Base-by-base conservation (phyloP, 2,113 vertebrate genomes). In the Seriola dumerili region DNA sequence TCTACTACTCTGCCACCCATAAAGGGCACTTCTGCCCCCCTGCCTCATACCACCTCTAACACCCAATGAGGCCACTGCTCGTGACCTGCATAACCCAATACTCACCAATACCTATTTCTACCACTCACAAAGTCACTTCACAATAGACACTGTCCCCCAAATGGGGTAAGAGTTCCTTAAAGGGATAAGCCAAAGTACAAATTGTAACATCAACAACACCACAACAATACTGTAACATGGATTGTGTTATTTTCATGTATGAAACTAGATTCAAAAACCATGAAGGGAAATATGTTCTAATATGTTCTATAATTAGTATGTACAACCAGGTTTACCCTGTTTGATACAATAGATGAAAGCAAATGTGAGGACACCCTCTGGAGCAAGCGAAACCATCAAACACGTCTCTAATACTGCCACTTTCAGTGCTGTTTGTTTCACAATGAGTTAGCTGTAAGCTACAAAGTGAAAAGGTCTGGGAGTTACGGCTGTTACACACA, bases 21-120 rank as follows among this genome's bases (percentile, higher is more conserved):
- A 93, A 91, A 94, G 90, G 85, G 91, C 94, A 94, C 91, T 92
- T 72, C 95, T 93, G 48, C 73, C 92, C 94, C 90, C 94, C 91
- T 86, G 91, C 91, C 94, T 94, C 93, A 86, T 57, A 71, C 87
- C 89, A 90, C 83, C 80, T 86, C 78, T 54, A 84, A 74, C 58
- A 25, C 55, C 88, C 79, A 88, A 79, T 85, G 78, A 83, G 76
- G 62, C 54, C 38, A 76, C 67, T 36, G 65, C 77, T 87, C 38
- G 3, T 80, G 85, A 82, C 64, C 74, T 46, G 23, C 70, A 71
- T 52, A 67, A 74, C 52, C 59, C 59, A 12, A 25, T 44, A 72
- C 66, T 69, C 66, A 25, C 23, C 40, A 65, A 29, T 50, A 59
- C 62, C 38, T 68, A 54, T 63, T 74, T 79, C 55, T 68, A 77